Evolutionary conservation across 2,888 invertebrate species (phyloP).

Genomic region (Empis livida): DNA sequence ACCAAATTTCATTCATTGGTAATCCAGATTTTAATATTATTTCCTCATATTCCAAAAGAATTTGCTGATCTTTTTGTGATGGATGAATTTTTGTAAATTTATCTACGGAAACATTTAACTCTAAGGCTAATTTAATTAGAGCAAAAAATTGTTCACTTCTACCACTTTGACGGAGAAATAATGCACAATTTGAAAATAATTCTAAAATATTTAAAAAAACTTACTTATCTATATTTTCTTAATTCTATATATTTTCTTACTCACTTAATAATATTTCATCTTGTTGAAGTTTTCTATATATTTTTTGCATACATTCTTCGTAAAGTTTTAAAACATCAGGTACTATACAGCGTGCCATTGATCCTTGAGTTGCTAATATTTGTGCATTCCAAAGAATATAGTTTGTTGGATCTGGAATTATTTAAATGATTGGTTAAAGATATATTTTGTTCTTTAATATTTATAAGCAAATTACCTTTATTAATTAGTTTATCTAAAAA

Average conservation of each 20-base stretch:
- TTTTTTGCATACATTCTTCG: constrained; percentile 33
- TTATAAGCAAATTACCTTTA: constrained; percentile 33
- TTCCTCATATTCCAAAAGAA: constrained; percentile 46
- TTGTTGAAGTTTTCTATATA: constrained; percentile 22
- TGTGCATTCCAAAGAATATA: constrained; percentile 30
- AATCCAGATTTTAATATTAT: constrained; percentile 48
- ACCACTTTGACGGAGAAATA: constrained; percentile 57
- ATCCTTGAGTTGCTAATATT: constrained; percentile 34
- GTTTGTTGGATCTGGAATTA: constrained; percentile 21
- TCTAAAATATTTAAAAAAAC: too few relatives aligned
- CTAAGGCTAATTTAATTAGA: constrained; percentile 51
- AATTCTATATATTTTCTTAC: constrained; percentile 4
- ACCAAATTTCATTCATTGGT: constrained; percentile 61
- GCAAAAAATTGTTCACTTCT: constrained; percentile 65
- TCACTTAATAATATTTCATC: constrained; percentile 15
- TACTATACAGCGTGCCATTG: constrained; percentile 49
- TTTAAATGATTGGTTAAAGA: too few relatives aligned
- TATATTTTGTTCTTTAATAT: too few relatives aligned
- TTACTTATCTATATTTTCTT: not conserved
- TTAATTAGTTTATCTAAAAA: constrained; percentile 37
- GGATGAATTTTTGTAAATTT: constrained; percentile 28
- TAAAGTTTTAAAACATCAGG: constrained; percentile 46
- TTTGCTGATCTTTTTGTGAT: constrained; percentile 21
- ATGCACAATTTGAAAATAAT: constrained; percentile 35
- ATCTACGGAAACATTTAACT: constrained; percentile 46